Evolutionary conservation across 2,797 vertebrate species (phyloP), one percentile per base, ranked within the genome.

Genomic region (Acanthopagrus latus): DNA sequence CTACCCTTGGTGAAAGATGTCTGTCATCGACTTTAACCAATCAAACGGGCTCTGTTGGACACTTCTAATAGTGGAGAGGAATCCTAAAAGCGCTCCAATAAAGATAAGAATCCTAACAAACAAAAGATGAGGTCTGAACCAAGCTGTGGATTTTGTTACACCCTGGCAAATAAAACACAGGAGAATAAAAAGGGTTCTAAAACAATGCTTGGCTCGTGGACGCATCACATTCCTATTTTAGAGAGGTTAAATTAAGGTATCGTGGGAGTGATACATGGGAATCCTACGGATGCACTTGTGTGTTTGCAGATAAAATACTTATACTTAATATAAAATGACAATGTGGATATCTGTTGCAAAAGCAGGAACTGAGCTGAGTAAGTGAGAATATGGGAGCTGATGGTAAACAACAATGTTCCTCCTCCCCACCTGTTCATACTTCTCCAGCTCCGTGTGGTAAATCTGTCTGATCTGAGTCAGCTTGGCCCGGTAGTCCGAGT

Each of bases 361-460:
- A 56, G 65, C 6, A 60, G 29, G 25, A 62, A 12, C 38, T 23
- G 11, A 54, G 52, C 58, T 46, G 33, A 73, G 66, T 48, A 33
- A 9, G 0, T 43, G 9, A 51, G 7, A 66, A 54, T 16, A 9
- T 50, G 47, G 2, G 23, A 67, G 17, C 38, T 52, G 43, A 1
- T 46, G 5, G 38, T 60, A 27, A n/a, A 17, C 66, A 8, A 27
- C 41, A 63, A 46, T 29, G 8, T 33, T 54, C 47, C 14, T 73
- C n/a, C 4, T 55, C 50, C 89, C 69, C 86, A 99, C 98, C 98
- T 99, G 98, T 88, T 99, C 98, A 6, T 99, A 99, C 89, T 99
- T 99, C 96, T 99, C 98, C 96, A 99, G 95, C 95, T 99, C 98
- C 0, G 98, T 99, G 95, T 99, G 98, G 93, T 99, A 99, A 93